Evolutionary conservation across 2,113 vertebrate genomes (phyloP), one percentile per base, ranked within the genome.

Genomic region (Ptilonorhynchus violaceus): DNA sequence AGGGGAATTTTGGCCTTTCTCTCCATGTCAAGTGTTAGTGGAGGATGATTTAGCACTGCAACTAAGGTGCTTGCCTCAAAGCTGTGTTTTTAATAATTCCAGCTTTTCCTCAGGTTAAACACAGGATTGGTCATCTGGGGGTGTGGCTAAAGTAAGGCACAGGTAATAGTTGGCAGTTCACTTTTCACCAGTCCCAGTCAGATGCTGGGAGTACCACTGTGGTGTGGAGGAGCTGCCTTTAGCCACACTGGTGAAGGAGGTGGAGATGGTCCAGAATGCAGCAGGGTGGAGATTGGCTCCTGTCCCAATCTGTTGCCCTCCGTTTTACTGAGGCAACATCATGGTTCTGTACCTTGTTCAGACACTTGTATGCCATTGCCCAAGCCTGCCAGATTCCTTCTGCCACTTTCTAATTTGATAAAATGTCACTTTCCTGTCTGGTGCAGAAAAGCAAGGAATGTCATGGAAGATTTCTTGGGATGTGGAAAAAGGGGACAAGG

Each of bases 81-180:
- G 78, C 86, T 95, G 18, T 50, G 31, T 42, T 52, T 94, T 96
- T 87, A 94, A 78, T 96, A 88, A 90, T 66, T 91, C 85, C 50
- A 52, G 66, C 30, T 92, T 89, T 93, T 77, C 78, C 95, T 91
- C 33, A 74, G 60, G 68, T 95, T 77, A 52, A 75, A 27, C 49
- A 28, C 60, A 66, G 72, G 18, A 3, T 39, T 91, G 64, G 20
- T 87, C 64, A 67, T 33, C 50, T 35, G 59, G 90, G 41, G 41
- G 49, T 73, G 19, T 49, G 53, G 7, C 33, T 80, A 18, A 95
- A 91, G 74, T 37, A 46, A 83, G 66, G 58, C 62, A 92, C 16
- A 81, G 1, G 74, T 70, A 44, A 59, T 58, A 88, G 18, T 3
- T 93, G 72, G 23, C 67, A 56, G 62, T 59, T 88, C 18, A 16